A percentile compares a stretch with the other conserved stretches of the same genome.
Evolutionary conservation across 2,888 invertebrate genomes (phyloP).

Genomic region (Hartigia nigra): DNA sequence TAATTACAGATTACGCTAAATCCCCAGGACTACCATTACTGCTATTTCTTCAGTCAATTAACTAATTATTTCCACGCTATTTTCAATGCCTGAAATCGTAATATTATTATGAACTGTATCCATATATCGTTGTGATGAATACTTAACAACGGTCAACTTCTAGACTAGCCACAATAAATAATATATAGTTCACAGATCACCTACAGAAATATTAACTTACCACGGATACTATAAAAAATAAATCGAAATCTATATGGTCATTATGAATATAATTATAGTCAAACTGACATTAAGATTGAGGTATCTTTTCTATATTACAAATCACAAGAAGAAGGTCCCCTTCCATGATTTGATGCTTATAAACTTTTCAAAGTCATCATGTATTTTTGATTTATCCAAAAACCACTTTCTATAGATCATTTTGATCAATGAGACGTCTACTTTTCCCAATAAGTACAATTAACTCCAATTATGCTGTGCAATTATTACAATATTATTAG

Average conservation of each 20-base stretch:
- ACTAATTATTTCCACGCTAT: no score
- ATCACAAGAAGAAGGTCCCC: neutral
- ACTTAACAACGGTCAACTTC: neutral
- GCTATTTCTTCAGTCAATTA: neutral
- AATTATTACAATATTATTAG: no score
- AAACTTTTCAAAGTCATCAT: neutral
- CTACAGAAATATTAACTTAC: neutral
- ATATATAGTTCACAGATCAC: neutral
- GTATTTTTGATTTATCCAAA: neutral
- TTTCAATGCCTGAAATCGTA: neutral
- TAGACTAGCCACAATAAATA: neutral
- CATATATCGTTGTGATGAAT: neutral
- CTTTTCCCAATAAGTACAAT: neutral
- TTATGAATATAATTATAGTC: no score
- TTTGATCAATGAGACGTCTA: neutral
- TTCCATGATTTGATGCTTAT: neutral
- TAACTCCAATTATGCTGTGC: no score
- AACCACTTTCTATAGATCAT: neutral
- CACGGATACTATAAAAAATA: neutral
- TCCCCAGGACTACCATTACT: neutral
- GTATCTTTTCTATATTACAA: neutral
- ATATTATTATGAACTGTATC: neutral
- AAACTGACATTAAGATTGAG: neutral
- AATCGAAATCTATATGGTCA: neutral
- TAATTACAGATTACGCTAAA: neutral